A percentile compares a stretch with the other conserved stretches of the same genome.
Evolutionary conservation across 2,888 invertebrate species (phyloP).

Genomic region (Didymodactylos carnosus): DNA sequence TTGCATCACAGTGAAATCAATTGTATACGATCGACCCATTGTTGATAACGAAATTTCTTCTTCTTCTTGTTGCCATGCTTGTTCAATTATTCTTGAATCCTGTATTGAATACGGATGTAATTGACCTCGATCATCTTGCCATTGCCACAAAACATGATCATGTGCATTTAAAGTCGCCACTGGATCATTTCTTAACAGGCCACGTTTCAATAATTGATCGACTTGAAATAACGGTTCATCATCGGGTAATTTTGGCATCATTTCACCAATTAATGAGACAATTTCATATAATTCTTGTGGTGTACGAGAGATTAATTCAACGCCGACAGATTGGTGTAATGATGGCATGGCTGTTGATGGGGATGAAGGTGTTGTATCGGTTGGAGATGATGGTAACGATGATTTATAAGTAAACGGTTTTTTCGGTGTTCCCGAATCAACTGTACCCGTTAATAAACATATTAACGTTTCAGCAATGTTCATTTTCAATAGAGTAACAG

Average conservation of each 20-base stretch:
- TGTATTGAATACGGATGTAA: conserved; percentile 73
- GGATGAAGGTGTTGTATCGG: background rate
- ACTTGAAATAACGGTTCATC: conserved; percentile 77
- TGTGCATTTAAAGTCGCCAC: conserved; percentile 49
- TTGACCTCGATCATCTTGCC: conserved; percentile 63
- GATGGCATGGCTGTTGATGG: background rate
- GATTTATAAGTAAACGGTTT: background rate
- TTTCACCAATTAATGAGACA: conserved; percentile 81
- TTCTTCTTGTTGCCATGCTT: conserved; percentile 10
- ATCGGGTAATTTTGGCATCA: conserved; percentile 81
- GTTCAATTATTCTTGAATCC: conserved; percentile 73
- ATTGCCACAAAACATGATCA: conserved; percentile 79
- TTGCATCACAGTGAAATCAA: conserved; percentile 67
- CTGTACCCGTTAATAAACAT: conserved; percentile 72
- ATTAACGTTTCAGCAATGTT: conserved; percentile 81
- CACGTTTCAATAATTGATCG: conserved; percentile 49
- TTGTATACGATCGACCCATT: conserved; percentile 6
- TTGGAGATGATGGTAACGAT: background rate
- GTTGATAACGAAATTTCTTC: conserved; percentile 7
- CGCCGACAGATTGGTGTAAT: background rate
- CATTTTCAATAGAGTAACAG: conserved; percentile 69
- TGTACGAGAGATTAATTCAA: conserved; percentile 58
- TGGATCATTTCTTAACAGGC: conserved; percentile 20
- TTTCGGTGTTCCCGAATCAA: conserved; percentile 16
- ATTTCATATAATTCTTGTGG: conserved; percentile 94